Evolutionary conservation across 2,888 invertebrate species (phyloP), one percentile per base, ranked within the genome.

Genomic region (Apotomis capreana): DNA sequence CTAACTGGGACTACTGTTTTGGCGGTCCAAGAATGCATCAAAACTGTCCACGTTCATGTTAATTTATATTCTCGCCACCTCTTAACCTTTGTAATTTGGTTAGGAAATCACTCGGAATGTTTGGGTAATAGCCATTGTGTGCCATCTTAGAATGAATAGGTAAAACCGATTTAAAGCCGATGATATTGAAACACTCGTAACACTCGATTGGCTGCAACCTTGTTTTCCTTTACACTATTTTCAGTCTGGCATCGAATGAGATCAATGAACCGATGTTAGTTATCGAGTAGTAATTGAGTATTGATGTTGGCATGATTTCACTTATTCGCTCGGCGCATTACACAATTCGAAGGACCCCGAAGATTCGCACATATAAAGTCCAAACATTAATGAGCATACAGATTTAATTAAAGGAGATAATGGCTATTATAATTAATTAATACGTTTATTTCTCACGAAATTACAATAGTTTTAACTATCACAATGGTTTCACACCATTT

Each of bases 41-140:
- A 78, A 76, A 79, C 76, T 77, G 76, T 80, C 46, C 79, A 83
- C 79, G 78, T 83, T 86, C 79, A 89, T 90, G 78, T 83, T 86
- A 79, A 89, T 90, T 91, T 84, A 86, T 85, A 90, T 91, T 89
- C 89, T 82, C 83, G 83, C 84, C 89, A 87, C 87, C 89, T 89
- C 83, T 86, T 87, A 84, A 89, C 89, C 87, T 90, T 89, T 88
- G 86, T 83, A 83, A 84, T 86, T 85, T 83, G 76, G 83, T 90
- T 90, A 83, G 74, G 86, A 86, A 88, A 84, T 46, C 63, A 82
- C 77, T 77, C 69, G 77, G 74, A 79, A 76, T 78, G 82, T 84
- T 84, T 78, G 69, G 74, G 77, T 80, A 81, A 80, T 78, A 73
- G 78, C 81, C 78, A 84, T 86, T 89, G 86, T 88, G 78, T 79